Evolutionary conservation across 2,797 vertebrate species (phyloP).

Genomic region (Melanogrammus aeglefinus): DNA sequence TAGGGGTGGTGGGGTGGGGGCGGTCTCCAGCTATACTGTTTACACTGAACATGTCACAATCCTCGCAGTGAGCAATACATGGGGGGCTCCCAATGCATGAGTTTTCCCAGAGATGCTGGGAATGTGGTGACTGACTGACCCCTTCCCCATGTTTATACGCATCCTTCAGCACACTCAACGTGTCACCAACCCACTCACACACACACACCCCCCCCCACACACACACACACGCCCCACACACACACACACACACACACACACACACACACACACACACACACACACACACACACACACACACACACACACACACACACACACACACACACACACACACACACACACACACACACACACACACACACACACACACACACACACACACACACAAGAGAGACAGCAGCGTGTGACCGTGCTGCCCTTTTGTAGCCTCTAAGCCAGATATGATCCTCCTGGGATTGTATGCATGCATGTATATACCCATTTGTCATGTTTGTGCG

Average conservation of each 20-base stretch:
- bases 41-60: conserved; percentile 47
- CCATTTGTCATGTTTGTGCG: neutral
- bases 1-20: too few species aligned
- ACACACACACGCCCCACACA: too few species aligned
- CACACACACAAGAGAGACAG: conserved; percentile 40
- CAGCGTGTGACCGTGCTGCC: conserved; percentile 27
- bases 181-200: conserved; percentile 61
- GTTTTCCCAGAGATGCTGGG: conserved; percentile 73
- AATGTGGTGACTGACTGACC: conserved; percentile 72
- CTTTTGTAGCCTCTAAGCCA: conserved; percentile 32
- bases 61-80: conserved; percentile 51
- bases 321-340: too few species aligned
- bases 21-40: conserved; percentile 44
- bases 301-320: too few species aligned
- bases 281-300: too few species aligned
- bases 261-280: too few species aligned
- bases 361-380: conserved; percentile 50
- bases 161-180: conserved; percentile 57
- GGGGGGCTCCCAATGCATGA: conserved; percentile 37
- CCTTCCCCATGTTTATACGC: conserved; percentile 53
- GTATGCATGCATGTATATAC: neutral
- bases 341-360: too few species aligned
- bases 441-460: conserved; percentile 57
- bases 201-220: too few species aligned
- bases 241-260: too few species aligned